A percentile compares a stretch with the other conserved stretches of the same genome.
Evolutionary conservation across 2,888 invertebrate genomes (phyloP).

Genomic region (Eupithecia abbreviata): DNA sequence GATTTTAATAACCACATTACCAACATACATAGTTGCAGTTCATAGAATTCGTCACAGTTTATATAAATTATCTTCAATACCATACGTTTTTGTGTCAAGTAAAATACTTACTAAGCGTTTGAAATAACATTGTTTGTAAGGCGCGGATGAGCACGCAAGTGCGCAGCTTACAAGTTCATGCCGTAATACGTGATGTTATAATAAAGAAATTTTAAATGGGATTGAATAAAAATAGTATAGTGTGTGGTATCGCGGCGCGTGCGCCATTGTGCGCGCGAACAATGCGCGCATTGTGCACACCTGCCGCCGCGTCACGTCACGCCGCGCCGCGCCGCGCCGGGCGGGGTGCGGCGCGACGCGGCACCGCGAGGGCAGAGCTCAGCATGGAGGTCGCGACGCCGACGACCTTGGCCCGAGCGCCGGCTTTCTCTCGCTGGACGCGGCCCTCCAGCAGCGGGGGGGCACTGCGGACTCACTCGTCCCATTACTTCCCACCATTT

Average conservation of each 20-base stretch:
- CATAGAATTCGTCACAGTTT: too few species aligned
- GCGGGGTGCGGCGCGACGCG: neutral
- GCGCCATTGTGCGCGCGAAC: conserved; percentile 28
- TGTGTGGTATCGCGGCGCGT: conserved; percentile 15
- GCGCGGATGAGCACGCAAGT: too few species aligned
- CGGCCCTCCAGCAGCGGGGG: neutral
- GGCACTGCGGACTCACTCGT: neutral
- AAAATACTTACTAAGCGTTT: too few species aligned
- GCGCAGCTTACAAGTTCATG: too few species aligned
- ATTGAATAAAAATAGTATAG: too few species aligned
- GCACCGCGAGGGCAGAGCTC: neutral
- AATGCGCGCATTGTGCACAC: neutral
- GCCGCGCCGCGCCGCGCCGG: neutral
- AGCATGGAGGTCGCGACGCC: neutral
- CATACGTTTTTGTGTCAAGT: too few species aligned
- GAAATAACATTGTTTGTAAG: too few species aligned
- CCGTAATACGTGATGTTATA: too few species aligned
- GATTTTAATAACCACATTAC: too few species aligned
- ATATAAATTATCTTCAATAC: too few species aligned
- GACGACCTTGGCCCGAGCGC: neutral
- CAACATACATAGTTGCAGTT: too few species aligned
- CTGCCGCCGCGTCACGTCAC: neutral
- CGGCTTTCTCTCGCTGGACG: neutral
- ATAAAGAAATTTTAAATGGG: too few species aligned
- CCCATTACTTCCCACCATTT: neutral